These are phyloP conservation scores for Leguminivora glycinivorella DNA, from an alignment of 1,140 invertebrate species.

Conservation along the genomic window DNA sequence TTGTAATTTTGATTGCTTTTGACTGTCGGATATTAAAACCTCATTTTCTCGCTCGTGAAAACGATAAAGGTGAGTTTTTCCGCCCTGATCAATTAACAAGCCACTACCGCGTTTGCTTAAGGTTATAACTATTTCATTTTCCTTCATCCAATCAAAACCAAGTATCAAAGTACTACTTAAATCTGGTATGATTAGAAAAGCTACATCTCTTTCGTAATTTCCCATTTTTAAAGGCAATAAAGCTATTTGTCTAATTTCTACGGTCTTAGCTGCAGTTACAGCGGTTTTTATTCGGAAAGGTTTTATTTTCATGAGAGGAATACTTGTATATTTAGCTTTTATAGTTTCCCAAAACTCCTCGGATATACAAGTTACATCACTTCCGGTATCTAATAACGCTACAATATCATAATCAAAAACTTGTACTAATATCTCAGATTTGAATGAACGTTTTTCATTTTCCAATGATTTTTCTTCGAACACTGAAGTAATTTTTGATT, in stretches of 20 bases:
- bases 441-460: background rate
- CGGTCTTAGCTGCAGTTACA: background rate
- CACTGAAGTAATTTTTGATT: background rate
- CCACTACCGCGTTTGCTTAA: background rate
- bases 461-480: background rate
- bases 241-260: background rate
- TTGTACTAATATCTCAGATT: background rate
- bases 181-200: conserved; percentile 37
- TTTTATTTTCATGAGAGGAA: background rate
- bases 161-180: conserved; percentile 40
- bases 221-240: conserved; percentile 33
- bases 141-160: conserved; percentile 43
- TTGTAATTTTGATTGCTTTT: background rate
- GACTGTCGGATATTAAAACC: background rate
- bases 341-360: background rate
- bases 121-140: conserved; percentile 9
- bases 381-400: background rate
- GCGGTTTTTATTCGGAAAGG: background rate
- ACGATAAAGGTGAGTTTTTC: background rate
- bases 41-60: background rate
- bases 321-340: background rate
- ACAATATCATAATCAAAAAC: background rate
- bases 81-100: background rate
- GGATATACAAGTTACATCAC: background rate
- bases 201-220: conserved; percentile 17